Base-by-base conservation (phyloP, 1,140 invertebrate species). In the Schlechtendalia chinensis region DNA sequence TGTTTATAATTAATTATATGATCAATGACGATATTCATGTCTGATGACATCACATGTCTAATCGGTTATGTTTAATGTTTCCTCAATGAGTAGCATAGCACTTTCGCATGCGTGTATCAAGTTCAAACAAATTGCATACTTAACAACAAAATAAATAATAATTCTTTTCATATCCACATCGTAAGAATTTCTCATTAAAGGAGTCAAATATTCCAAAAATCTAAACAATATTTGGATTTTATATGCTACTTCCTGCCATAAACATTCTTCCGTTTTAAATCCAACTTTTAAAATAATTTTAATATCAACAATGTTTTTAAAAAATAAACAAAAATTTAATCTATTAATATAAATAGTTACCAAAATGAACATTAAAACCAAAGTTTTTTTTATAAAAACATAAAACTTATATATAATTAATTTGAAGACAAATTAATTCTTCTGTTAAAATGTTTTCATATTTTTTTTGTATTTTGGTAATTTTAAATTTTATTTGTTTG, bases 61-160 rank as follows among this genome's bases (percentile, higher is more conserved):
- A 59, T 6, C 24, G 12, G 22, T 27, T 14, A 27, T 11, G n/a
- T 1, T 59, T 59, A 59, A 59, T 59, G n/a, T 22, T 59, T 59
- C 12, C 14, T 24, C 22, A 27, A 59, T 59, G 22, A 59, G 14
- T 27, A 14, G n/a, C 22, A 59, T 24, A 10, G 56, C 56, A 12
- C 5, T 27, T 11, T 59, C n/a, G 24, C 2, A 10, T 27, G 22
- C 56, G 24, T 59, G 12, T 10, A 59, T 14, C 12, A 6, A 59
- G 22, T 59, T n/a, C 11, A 59, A 59, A 59, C 56, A 59, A 59
- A 24, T 24, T 24, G 56, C 22, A 59, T 59, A 59, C 24, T 59
- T 59, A 59, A 59, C 56, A 59, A 22, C 22, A 59, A 27, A 59
- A 22, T 27, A 59, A 59, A 59, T 59, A 59, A 22, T 59, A 59